Evolutionary conservation across 2,113 vertebrate species (phyloP).

Genomic region (Syrrhaptes paradoxus): DNA sequence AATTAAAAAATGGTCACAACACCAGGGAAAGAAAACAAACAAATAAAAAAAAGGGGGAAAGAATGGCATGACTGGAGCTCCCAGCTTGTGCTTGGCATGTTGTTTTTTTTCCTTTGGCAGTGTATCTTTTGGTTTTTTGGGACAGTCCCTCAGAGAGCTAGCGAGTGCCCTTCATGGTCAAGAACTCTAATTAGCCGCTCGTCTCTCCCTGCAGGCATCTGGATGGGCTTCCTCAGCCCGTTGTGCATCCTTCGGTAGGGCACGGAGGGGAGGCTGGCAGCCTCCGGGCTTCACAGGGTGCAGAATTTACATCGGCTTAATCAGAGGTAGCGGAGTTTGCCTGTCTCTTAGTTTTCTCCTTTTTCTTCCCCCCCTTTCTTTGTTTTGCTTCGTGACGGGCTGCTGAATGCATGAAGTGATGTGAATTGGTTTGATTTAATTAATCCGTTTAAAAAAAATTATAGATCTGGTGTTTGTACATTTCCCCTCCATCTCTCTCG

Average conservation of each 20-base stretch:
- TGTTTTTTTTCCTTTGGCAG: constrained; percentile 1
- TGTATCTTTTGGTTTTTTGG: not conserved
- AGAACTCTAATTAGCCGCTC: constrained; percentile 39
- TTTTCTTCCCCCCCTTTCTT: not conserved
- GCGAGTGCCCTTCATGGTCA: constrained; percentile 27
- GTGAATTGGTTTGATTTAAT: not conserved
- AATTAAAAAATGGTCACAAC: not conserved
- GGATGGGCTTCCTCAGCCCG: not conserved
- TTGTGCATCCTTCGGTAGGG: not conserved
- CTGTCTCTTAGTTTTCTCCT: not conserved
- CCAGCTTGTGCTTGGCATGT: not conserved
- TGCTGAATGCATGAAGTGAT: not conserved
- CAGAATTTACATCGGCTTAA: not conserved
- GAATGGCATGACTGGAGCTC: not conserved
- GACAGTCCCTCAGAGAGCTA: not conserved
- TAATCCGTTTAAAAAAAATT: not conserved
- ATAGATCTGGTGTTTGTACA: not conserved
- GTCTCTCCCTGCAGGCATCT: constrained; percentile 46
- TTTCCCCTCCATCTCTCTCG: not conserved
- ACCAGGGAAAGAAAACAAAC: not conserved
- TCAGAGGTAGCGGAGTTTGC: not conserved
- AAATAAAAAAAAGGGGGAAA: not conserved
- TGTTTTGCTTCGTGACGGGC: not conserved
- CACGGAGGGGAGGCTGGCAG: constrained; percentile 22
- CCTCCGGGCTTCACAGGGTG: not conserved